phyloP scores from a whole-genome alignment of 53 echinoderm and acorn worm species.

The Crossaster papposus region DNA sequence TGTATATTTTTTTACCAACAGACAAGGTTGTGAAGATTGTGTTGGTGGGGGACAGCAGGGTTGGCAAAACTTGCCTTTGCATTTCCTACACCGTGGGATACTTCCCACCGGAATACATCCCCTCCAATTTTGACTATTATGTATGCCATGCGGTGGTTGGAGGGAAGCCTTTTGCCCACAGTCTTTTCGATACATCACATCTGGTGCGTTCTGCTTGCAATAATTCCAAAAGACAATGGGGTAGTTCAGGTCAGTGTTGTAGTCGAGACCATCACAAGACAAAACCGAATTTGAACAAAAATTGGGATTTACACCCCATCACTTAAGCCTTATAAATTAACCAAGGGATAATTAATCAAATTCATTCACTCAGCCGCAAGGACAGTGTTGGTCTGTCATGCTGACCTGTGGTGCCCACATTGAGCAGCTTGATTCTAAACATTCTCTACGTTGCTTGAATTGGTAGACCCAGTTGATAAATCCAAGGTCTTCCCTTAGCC shows the following conservation, averaged over 20 bases:
- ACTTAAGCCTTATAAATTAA: too few species aligned
- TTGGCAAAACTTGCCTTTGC: slow-evolving; percentile 81
- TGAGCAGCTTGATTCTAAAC: too few species aligned
- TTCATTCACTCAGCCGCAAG: neutral
- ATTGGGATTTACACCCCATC: too few species aligned
- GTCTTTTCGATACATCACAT: slow-evolving; percentile 73
- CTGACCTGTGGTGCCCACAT: neutral
- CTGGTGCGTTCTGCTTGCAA: slow-evolving; percentile 43
- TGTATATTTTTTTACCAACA: neutral
- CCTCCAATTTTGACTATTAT: slow-evolving; percentile 76
- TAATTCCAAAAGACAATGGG: too few species aligned
- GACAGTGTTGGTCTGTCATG: neutral
- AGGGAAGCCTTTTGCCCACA: slow-evolving; percentile 67
- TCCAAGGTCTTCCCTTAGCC: neutral
- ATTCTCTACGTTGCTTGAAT: neutral
- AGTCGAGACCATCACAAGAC: too few species aligned
- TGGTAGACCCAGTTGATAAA: neutral
- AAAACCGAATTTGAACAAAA: too few species aligned
- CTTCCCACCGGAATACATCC: slow-evolving; percentile 82
- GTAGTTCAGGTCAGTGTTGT: too few species aligned
- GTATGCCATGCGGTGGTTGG: slow-evolving; percentile 47
- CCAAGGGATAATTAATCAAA: too few species aligned
- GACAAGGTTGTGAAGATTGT: slow-evolving; percentile 53
- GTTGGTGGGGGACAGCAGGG: slow-evolving; percentile 74
- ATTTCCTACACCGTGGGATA: slow-evolving; percentile 73